Conservation (phyloP, 1,140 invertebrate genomes). For the Zophobas morio region DNA sequence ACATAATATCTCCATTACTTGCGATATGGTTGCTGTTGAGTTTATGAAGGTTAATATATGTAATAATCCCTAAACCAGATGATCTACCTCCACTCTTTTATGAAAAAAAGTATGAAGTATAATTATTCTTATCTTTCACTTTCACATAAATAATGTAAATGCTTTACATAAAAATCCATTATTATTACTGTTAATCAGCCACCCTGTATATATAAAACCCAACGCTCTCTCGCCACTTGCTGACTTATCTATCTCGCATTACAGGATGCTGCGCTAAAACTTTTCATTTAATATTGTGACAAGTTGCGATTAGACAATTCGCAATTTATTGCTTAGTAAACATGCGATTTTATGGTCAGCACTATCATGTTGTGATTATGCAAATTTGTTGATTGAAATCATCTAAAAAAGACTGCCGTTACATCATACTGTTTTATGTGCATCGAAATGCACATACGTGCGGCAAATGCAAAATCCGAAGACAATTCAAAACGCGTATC, state of each 20-base stretch:
- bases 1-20: too few relatives aligned
- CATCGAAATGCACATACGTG: slow-evolving; percentile 17
- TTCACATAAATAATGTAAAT: too few relatives aligned
- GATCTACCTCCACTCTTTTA: too few relatives aligned
- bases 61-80: too few relatives aligned
- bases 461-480: not conserved
- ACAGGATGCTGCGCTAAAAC: slow-evolving; percentile 22
- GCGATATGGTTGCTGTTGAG: too few relatives aligned
- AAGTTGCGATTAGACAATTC: not conserved
- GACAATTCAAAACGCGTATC: not conserved
- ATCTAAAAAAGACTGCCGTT: slow-evolving; percentile 34
- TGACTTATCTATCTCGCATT: slow-evolving; percentile 3
- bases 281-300: not conserved
- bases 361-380: slow-evolving; percentile 28
- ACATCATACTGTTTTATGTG: slow-evolving; percentile 34
- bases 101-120: too few relatives aligned
- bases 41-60: too few relatives aligned
- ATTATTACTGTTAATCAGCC: too few relatives aligned
- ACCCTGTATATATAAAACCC: not conserved
- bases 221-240: not conserved
- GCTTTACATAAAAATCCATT: not conserved
- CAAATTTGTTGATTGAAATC: slow-evolving; percentile 33
- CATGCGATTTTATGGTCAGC: slow-evolving; percentile 19
- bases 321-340: slow-evolving; percentile 26
- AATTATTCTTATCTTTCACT: too few relatives aligned